A percentile compares a stretch with the other conserved stretches of the same genome.
Evolutionary conservation across 1,140 invertebrate species (phyloP).

Genomic region (Oscheius sp.): DNA sequence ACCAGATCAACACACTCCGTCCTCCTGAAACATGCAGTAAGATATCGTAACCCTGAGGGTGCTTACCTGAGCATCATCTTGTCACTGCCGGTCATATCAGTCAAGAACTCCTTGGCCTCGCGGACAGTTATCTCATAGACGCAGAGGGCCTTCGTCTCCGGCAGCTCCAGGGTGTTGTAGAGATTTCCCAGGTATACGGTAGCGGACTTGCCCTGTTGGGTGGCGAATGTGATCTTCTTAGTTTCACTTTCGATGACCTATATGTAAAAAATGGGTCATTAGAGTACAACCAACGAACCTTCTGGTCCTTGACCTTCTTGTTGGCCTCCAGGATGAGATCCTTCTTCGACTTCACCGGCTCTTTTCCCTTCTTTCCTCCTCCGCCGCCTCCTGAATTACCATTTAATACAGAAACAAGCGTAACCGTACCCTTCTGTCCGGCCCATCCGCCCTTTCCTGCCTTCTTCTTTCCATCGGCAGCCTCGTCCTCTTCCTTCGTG

Average conservation of each 20-base stretch:
- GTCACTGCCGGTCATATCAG: constrained; percentile 6
- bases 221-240: constrained; percentile 53
- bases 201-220: constrained; percentile 48
- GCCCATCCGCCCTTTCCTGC: constrained; percentile 39
- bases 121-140: constrained; percentile 49
- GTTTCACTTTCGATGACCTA: constrained; percentile 52
- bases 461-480: constrained; percentile 36
- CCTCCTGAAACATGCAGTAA: constrained; percentile 18
- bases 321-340: constrained; percentile 56
- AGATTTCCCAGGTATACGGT: constrained; percentile 50
- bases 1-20: constrained; percentile 48
- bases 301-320: constrained; percentile 47
- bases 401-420: too few relatives aligned
- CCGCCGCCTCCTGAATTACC: constrained; percentile 15
- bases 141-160: constrained; percentile 59
- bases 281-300: constrained; percentile 15
- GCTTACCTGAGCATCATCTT: background rate
- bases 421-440: constrained; percentile 39
- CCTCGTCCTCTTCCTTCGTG: constrained; percentile 32
- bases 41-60: constrained; percentile 22
- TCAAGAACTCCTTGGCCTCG: constrained; percentile 46
- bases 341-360: constrained; percentile 52
- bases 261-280: background rate
- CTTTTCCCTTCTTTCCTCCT: constrained; percentile 34
- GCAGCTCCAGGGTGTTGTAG: constrained; percentile 50